Evolutionary conservation across 2,113 vertebrate genomes (phyloP).

Genomic region (Orcinus orca): DNA sequence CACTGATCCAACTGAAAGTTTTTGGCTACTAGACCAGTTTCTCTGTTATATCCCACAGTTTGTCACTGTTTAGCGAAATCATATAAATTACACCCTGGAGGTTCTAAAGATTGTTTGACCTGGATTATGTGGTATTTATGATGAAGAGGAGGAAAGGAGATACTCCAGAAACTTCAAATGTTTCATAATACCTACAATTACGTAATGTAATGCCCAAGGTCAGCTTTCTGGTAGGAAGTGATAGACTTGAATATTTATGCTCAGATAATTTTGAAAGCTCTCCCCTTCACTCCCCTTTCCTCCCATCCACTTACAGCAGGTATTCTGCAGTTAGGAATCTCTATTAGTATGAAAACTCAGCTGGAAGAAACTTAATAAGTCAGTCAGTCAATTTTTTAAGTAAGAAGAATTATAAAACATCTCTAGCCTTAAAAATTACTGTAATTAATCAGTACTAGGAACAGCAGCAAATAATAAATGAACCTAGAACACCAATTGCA

Average conservation of each 20-base stretch:
- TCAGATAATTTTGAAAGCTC: not conserved
- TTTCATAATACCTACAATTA: not conserved
- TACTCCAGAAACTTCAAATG: not conserved
- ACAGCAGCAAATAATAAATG: constrained; percentile 74
- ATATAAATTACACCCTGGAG: not conserved
- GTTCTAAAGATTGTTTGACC: not conserved
- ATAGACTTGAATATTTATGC: not conserved
- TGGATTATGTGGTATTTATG: not conserved
- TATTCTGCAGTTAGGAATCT: constrained; percentile 40
- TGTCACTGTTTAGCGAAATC: not conserved
- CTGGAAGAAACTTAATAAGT: constrained; percentile 71
- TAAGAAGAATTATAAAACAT: constrained; percentile 75
- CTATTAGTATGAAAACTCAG: constrained; percentile 62
- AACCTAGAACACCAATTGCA: constrained; percentile 49
- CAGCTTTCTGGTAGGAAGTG: constrained; percentile 26
- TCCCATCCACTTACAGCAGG: not conserved
- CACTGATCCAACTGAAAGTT: not conserved
- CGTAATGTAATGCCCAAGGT: not conserved
- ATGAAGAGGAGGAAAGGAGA: not conserved
- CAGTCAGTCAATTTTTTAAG: constrained; percentile 73
- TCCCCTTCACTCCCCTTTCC: not conserved
- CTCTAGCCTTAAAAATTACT: constrained; percentile 75
- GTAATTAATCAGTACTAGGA: constrained; percentile 77
- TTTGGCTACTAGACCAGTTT: not conserved
- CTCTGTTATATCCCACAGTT: not conserved